Conservation (phyloP, 2,113 vertebrate species). For the Asarcornis scutulata region DNA sequence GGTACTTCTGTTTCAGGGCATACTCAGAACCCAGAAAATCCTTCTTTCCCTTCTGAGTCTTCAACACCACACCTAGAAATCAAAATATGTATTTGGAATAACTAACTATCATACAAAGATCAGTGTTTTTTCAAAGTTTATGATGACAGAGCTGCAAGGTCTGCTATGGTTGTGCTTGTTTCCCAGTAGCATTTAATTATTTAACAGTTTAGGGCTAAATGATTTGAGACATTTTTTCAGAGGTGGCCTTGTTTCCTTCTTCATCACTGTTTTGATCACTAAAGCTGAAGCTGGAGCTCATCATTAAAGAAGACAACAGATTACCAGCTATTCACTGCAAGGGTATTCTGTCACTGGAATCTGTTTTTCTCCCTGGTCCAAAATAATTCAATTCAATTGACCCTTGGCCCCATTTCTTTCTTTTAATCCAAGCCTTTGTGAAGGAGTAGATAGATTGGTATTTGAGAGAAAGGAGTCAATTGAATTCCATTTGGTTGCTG, state of each 20-base stretch:
- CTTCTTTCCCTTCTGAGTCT: fast-evolving
- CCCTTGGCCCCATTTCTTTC: not conserved
- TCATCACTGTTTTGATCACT: not conserved
- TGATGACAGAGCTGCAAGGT: not conserved
- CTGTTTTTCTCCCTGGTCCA: not conserved
- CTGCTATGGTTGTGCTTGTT: not conserved
- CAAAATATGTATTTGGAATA: not conserved
- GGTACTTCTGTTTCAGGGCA: not conserved
- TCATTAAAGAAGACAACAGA: not conserved
- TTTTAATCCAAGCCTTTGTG: not conserved
- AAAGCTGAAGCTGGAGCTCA: not conserved
- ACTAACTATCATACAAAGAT: not conserved
- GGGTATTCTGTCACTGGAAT: not conserved
- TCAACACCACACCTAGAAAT: not conserved
- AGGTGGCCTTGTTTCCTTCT: not conserved
- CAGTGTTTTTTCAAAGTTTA: not conserved
- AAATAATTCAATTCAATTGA: not conserved
- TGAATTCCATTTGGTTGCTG: not conserved
- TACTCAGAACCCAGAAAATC: not conserved
- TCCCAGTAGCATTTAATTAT: not conserved
- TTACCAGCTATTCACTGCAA: not conserved
- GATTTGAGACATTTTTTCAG: not conserved
- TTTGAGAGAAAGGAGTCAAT: not conserved
- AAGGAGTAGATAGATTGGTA: not conserved
- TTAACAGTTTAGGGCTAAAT: not conserved